These are phyloP conservation scores for Ashinkailepas kermadecensis DNA, from an alignment of 2,888 invertebrate genomes.

Conservation along the genomic window DNA sequence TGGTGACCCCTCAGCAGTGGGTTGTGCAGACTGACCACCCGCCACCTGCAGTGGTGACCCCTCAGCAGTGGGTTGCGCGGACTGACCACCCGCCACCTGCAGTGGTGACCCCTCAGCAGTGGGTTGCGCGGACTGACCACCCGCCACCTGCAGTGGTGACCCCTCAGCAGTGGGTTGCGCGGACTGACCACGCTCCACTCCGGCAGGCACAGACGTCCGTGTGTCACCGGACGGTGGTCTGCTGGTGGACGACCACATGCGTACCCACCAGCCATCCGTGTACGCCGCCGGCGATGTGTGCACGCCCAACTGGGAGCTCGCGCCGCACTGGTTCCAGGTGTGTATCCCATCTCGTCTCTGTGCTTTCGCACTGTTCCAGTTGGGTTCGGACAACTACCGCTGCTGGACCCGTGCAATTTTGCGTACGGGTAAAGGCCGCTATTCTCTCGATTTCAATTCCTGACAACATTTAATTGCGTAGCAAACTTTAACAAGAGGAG, in stretches of 20 bases:
- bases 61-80: constrained; percentile 25
- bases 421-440: no score
- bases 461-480: no score
- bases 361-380: no score
- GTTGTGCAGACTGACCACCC: no score
- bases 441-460: no score
- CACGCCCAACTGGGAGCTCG: constrained; percentile 63
- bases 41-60: no score
- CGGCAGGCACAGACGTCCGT: constrained; percentile 27
- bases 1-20: no score
- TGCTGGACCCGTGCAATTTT: no score
- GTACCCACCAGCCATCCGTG: constrained; percentile 65
- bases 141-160: not conserved
- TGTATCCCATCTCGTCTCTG: no score
- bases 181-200: not conserved
- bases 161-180: constrained; percentile 25
- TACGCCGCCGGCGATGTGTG: constrained; percentile 97
- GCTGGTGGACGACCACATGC: constrained; percentile 73
- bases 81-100: not conserved
- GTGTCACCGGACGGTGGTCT: constrained; percentile 66
- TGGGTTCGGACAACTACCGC: no score
- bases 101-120: constrained; percentile 24
- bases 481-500: no score
- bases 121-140: not conserved
- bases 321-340: constrained; percentile 69